These are phyloP conservation scores for Hirundichthys speculiger DNA, from an alignment of 2,113 vertebrate species.

Conservation along the genomic window DNA sequence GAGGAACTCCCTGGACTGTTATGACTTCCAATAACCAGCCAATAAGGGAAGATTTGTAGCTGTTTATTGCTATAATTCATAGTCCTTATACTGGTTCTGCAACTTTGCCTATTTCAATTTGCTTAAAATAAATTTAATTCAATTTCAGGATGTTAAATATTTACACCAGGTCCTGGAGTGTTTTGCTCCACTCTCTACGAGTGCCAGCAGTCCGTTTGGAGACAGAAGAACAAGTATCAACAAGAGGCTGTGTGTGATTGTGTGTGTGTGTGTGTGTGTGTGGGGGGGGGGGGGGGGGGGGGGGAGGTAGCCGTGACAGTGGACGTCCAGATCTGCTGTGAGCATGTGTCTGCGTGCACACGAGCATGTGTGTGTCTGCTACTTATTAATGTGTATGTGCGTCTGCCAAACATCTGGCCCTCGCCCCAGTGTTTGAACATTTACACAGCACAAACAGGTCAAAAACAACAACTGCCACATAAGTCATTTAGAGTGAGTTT, in stretches of 20 bases:
- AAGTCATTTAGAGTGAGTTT: conserved; percentile 64
- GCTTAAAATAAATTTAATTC: conserved; percentile 6
- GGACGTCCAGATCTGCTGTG: background rate
- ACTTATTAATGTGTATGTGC: conserved; percentile 62
- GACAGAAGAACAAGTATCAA: conserved; percentile 66
- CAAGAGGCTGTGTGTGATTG: conserved; percentile 8
- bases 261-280: conserved; percentile 24
- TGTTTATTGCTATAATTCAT: background rate
- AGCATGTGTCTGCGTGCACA: conserved; percentile 34
- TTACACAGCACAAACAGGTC: conserved; percentile 68
- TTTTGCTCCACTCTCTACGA: conserved; percentile 25
- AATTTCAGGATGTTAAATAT: conserved; percentile 53
- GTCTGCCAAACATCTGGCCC: conserved; percentile 76
- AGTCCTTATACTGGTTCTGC: background rate
- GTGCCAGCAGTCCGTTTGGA: conserved; percentile 44
- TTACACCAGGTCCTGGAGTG: conserved; percentile 47
- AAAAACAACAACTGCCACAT: conserved; percentile 71
- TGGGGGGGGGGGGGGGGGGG: background rate
- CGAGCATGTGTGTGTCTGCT: conserved; percentile 28
- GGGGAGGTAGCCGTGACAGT: background rate
- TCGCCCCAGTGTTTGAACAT: conserved; percentile 66
- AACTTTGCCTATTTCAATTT: background rate
- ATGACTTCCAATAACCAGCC: background rate
- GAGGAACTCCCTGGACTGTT: no score
- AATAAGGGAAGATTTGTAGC: background rate